Evolutionary conservation across 1,140 invertebrate species (phyloP), one percentile per base, ranked within the genome.

Genomic region (Oncopeltus fasciatus): DNA sequence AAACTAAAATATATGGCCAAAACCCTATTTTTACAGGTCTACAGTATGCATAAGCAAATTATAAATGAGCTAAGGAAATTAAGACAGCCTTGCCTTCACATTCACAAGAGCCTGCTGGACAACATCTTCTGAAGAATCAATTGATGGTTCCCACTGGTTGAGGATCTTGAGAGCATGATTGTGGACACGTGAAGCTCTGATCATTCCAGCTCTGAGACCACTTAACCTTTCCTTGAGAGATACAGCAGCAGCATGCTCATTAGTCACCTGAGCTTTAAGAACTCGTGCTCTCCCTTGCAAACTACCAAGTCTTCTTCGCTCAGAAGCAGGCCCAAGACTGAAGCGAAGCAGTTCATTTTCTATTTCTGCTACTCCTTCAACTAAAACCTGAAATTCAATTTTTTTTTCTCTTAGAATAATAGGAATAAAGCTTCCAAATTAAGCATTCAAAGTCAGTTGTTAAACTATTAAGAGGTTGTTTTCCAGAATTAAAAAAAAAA

Each of bases 271-370:
- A 31, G 80, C 77, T 64, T 86, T 84, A 3, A 90, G 74, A 20
- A 80, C 78, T 47, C 83, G 80, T 0, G 86, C 85, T 21, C 81
- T 77, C 0, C 80, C 77, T 12, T 89, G 71, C 0, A 90, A 72
- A 60, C 78, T 74, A 3, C 85, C 83, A n/a, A 90, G 78, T 65
- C 82, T 82, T 65, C 89, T 87, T 0, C 84, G 85, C 67, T 89
- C 86, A 0, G 78, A 76, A 0, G 84, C 80, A 0, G 85, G 83
- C 5, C 88, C 71, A n/a, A 88, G 73, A 43, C 85, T 86, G 38
- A 88, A 72, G 63, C 82, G 77, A 3, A 85, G 83, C n/a, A 88
- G 72, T 68, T 88, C 85, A 67, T 89, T 85, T 71, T 87, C 83
- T 67, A 89, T 87, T 18, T 82, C 78, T 38, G 82, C 81, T 1